phyloP scores from a whole-genome alignment of 2,888 invertebrate genomes.

The Thecophora atra region DNA sequence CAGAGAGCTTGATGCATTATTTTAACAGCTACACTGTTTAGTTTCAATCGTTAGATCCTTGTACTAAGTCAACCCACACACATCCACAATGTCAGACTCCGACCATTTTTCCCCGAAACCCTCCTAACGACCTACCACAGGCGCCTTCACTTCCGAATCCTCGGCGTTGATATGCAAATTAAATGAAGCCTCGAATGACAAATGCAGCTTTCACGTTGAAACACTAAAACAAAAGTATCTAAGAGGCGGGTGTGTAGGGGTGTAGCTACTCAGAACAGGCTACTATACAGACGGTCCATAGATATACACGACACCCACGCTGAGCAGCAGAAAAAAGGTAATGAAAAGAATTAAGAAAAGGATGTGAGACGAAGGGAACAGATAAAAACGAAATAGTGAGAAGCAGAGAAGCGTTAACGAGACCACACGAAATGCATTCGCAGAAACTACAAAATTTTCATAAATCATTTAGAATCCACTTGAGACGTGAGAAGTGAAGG shows the following conservation, averaged over 20 bases:
- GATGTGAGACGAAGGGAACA: not conserved
- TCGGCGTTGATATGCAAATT: conserved; percentile 45
- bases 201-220: conserved; percentile 36
- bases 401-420: not conserved
- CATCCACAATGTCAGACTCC: not conserved
- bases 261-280: not conserved
- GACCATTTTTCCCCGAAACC: not conserved
- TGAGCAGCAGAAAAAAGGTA: not conserved
- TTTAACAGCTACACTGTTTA: conserved; percentile 6
- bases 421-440: conserved; percentile 16
- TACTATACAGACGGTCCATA: not conserved
- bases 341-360: not conserved
- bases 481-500: conserved; percentile 6
- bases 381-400: not conserved
- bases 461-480: conserved; percentile 37
- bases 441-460: conserved; percentile 34
- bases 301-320: conserved; percentile 14
- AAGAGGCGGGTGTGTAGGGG: conserved; percentile 1
- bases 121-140: not conserved
- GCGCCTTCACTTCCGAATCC: not conserved
- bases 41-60: conserved; percentile 11
- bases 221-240: conserved; percentile 22
- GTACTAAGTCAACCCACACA: not conserved
- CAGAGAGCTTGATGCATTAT: conserved; percentile 1
- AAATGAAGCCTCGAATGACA: conserved; percentile 44